Evolutionary conservation across 2,113 vertebrate genomes (phyloP).

Genomic region (Bothrops jararaca): DNA sequence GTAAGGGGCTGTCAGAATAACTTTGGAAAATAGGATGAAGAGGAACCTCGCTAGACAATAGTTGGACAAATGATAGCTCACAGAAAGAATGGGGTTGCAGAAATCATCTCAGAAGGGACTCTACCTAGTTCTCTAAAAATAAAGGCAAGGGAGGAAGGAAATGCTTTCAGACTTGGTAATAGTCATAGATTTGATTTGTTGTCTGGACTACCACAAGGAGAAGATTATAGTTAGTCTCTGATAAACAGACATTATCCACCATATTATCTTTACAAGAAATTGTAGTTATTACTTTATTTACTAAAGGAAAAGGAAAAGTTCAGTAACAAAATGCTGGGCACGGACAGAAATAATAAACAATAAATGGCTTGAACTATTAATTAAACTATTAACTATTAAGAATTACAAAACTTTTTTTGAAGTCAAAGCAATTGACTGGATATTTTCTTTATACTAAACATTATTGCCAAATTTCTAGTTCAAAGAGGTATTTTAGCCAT

Average conservation of each 20-base stretch:
- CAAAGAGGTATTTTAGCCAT: not conserved
- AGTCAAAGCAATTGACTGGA: constrained; percentile 21
- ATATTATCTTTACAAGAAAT: not conserved
- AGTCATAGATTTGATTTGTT: not conserved
- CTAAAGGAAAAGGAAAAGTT: not conserved
- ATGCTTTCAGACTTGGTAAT: not conserved
- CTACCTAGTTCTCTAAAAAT: not conserved
- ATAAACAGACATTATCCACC: not conserved
- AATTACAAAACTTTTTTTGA: not conserved
- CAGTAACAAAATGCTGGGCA: not conserved
- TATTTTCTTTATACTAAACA: constrained; percentile 11
- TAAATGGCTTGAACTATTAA: constrained; percentile 13
- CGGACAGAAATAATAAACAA: constrained; percentile 17
- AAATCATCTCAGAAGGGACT: not conserved
- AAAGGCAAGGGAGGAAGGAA: not conserved
- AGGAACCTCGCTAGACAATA: not conserved
- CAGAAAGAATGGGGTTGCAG: not conserved
- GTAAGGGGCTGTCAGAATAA: not conserved
- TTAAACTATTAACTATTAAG: not conserved
- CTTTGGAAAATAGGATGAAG: not conserved
- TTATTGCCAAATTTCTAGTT: not conserved
- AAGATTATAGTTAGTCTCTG: not conserved
- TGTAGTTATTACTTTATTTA: not conserved
- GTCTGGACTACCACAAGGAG: not conserved
- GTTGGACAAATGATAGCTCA: not conserved